Conservation (phyloP, 2,113 vertebrate species). For the Istiophorus platypterus region DNA sequence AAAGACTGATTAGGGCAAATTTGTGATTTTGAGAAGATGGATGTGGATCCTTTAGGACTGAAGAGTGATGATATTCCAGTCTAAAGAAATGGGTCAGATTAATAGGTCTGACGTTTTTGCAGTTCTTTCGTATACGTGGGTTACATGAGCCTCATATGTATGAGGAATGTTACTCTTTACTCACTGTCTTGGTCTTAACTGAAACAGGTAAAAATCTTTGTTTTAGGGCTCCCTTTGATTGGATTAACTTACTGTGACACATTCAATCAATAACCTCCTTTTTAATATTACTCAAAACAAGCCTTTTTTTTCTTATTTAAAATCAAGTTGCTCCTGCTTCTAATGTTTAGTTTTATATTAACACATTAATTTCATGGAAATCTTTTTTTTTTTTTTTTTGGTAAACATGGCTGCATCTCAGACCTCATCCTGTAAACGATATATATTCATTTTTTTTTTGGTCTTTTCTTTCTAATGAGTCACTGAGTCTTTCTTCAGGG, state of each 20-base stretch:
- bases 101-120: no score
- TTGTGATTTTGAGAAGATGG: no score
- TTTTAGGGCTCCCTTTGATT: not conserved
- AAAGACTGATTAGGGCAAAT: not conserved
- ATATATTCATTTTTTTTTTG: not conserved
- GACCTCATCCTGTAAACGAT: not conserved
- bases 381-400: not conserved
- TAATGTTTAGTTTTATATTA: not conserved
- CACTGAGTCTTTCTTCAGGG: constrained; percentile 36
- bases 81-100: no score
- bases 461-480: not conserved
- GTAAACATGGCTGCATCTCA: not conserved
- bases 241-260: not conserved
- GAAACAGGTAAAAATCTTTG: not conserved
- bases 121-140: no score
- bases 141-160: no score
- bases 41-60: no score
- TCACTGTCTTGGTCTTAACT: not conserved
- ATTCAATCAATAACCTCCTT: not conserved
- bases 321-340: no score
- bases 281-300: not conserved
- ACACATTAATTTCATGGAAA: not conserved
- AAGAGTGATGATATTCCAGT: no score
- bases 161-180: no score
- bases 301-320: not conserved